A percentile compares a stretch with the other conserved stretches of the same genome.
These are phyloP conservation scores for Portevinia maculata DNA, from an alignment of 2,888 invertebrate species.

Conservation along the genomic window DNA sequence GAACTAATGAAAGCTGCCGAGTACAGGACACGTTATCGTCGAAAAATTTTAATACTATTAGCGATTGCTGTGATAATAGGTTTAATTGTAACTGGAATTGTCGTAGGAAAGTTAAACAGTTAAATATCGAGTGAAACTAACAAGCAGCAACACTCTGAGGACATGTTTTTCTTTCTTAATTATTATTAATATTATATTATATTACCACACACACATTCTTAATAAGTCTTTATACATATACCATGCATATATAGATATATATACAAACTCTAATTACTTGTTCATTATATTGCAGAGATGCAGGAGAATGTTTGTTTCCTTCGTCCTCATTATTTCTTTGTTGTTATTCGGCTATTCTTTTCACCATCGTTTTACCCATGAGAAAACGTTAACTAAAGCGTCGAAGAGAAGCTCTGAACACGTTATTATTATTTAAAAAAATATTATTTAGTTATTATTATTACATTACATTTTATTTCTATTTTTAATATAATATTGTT, in stretches of 20 bases:
- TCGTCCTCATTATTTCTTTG: conserved; percentile 30
- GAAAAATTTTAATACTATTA: conserved; percentile 89
- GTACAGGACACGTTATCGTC: conserved; percentile 90
- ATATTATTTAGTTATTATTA: conserved; percentile 27
- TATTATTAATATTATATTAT: conserved; percentile 63
- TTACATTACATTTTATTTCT: conserved; percentile 34
- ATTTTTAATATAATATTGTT: conserved; percentile 54
- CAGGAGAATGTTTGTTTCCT: conserved; percentile 43
- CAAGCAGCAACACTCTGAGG: conserved; percentile 13
- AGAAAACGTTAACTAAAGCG: conserved; percentile 23
- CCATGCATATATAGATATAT: conserved; percentile 67
- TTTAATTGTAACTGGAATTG: conserved; percentile 87
- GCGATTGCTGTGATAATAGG: conserved; percentile 87
- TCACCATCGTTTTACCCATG: conserved; percentile 45
- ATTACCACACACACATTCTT: conserved; percentile 61
- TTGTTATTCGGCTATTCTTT: conserved; percentile 34
- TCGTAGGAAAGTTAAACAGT: conserved; percentile 85
- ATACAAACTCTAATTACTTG: conserved; percentile 58
- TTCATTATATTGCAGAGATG: conserved; percentile 52
- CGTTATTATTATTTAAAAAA: conserved; percentile 56
- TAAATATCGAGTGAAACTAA: conserved; percentile 79
- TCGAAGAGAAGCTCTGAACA: conserved; percentile 17
- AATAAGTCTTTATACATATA: conserved; percentile 70
- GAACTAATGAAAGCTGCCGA: conserved; percentile 92
- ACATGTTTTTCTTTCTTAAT: conserved; percentile 62